Conservation (phyloP, 2,113 vertebrate species). For the Eulemur rufifrons region DNA sequence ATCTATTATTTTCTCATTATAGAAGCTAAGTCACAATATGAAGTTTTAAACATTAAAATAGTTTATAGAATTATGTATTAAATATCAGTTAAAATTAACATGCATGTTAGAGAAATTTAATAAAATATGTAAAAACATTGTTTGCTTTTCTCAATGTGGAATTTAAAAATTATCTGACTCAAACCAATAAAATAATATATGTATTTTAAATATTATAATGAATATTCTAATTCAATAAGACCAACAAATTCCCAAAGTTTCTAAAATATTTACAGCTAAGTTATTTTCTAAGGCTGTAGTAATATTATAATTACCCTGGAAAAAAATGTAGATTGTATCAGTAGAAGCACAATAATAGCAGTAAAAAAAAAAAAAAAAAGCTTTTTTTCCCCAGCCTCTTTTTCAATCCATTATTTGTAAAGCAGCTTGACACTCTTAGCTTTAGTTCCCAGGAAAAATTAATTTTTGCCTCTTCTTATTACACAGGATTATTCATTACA, state of each 20-base stretch:
- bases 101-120: not conserved
- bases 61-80: not conserved
- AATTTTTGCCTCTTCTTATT: not conserved
- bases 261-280: not conserved
- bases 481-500: not conserved
- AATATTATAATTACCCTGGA: not conserved
- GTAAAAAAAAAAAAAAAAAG: not conserved
- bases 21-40: not conserved
- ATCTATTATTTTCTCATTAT: slow-evolving; percentile 1
- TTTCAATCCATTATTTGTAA: not conserved
- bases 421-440: not conserved
- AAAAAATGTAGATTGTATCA: not conserved
- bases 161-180: not conserved
- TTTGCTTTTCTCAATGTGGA: not conserved
- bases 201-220: not conserved
- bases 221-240: not conserved
- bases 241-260: not conserved
- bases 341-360: not conserved
- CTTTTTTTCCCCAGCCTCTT: rapidly evolving
- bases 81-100: slow-evolving; percentile 29
- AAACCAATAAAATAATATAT: not conserved
- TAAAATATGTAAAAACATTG: not conserved
- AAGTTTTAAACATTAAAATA: slow-evolving; percentile 8
- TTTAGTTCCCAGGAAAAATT: not conserved
- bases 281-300: not conserved